Conservation (phyloP, 2,888 invertebrate species). For the Maniola hyperantus region DNA sequence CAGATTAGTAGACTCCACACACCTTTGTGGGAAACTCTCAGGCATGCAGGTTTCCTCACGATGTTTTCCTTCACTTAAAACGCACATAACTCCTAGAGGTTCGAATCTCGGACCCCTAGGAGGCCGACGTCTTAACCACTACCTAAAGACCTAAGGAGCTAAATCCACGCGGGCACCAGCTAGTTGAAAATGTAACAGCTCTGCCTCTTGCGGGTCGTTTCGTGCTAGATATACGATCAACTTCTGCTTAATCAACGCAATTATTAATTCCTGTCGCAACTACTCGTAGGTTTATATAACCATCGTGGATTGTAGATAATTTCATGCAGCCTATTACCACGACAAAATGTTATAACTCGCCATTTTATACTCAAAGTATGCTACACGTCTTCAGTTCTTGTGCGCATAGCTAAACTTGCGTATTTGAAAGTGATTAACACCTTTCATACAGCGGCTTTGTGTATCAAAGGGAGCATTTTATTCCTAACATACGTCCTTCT, state of each 20-base stretch:
- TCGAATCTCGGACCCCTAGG: too few species aligned
- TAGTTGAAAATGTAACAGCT: background rate
- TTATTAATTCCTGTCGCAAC: background rate
- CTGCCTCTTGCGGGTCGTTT: background rate
- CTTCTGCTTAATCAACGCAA: background rate
- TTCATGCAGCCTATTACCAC: constrained; percentile 7
- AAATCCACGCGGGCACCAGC: too few species aligned
- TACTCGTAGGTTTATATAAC: background rate
- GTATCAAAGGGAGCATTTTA: constrained; percentile 63
- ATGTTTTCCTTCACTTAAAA: too few species aligned
- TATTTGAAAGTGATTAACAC: constrained; percentile 40
- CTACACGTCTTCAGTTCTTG: constrained; percentile 14
- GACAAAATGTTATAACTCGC: constrained; percentile 15
- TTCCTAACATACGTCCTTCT: constrained; percentile 42
- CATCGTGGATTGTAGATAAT: background rate
- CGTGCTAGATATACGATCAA: background rate
- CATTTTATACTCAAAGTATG: constrained; percentile 17
- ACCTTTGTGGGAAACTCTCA: too few species aligned
- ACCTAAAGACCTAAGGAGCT: too few species aligned
- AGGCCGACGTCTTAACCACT: too few species aligned
- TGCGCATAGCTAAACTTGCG: constrained; percentile 23
- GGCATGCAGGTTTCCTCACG: too few species aligned
- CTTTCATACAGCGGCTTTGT: constrained; percentile 50
- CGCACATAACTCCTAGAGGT: too few species aligned
- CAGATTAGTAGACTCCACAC: too few species aligned